Base-by-base conservation (phyloP, 2,797 vertebrate species). In the Psittacula derbiana region DNA sequence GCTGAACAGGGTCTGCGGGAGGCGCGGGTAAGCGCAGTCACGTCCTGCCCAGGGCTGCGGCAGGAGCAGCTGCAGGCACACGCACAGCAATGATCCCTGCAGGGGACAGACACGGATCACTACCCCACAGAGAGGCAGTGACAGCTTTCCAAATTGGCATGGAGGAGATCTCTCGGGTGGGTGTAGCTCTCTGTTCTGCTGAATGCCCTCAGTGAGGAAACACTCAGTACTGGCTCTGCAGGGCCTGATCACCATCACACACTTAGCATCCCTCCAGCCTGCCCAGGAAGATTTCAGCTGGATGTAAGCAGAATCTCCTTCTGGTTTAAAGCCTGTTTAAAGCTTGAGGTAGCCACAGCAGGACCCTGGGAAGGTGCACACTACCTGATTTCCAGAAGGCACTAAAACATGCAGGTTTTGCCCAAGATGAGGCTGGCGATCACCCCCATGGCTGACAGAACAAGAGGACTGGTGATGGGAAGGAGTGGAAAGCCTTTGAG, bases 351-450 rank as follows among this genome's bases (percentile, higher is more conserved):
- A 67, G n/a, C 38, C 36, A 46, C 27, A 83, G 69, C 18, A 81
- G 47, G 36, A 41, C 44, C 13, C 30, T 36, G 19, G 23, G n/a
- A 71, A 81, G 46, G 23, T 3, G 7, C 28, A 14, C 60, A 16
- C 20, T 57, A n/a, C 20, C 38, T 52, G 21, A 69, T 47, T 58
- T 67, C 49, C 1, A 1, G 20, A 84, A 90, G 52, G 49, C 61
- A n/a, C 7, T 3, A 3, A 0, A 1, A 82, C 0, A 0, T 3
- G 8, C 0, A 2, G 24, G 31, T 62, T 87, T 91, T 81, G n/a
- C 21, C 43, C 74, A 53, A 31, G 44, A 50, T 44, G 21, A 79
- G 62, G 61, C 90, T 5, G 25, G 53, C 44, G 76, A 65, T 30
- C 66, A 44, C 8, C 15, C 31, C 49, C 13, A 36, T 5, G 52